Conservation (phyloP, 2,888 invertebrate genomes). For the Cyaniris semiargus region DNA sequence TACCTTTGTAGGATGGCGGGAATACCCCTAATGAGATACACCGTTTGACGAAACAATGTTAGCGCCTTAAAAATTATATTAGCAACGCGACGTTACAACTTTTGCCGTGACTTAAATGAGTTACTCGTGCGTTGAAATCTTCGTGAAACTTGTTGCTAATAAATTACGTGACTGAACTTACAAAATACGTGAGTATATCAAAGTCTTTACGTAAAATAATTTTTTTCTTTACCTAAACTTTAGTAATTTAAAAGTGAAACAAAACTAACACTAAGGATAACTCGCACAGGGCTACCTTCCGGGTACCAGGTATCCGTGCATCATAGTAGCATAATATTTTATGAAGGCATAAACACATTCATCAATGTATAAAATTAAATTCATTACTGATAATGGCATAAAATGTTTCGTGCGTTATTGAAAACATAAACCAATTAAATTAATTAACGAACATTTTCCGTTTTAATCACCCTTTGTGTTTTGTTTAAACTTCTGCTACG, state of each 20-base stretch:
- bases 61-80: conserved; percentile 24
- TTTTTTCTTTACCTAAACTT: too few species aligned
- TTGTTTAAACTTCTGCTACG: background rate
- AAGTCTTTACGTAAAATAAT: too few species aligned
- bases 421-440: conserved; percentile 14
- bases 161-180: background rate
- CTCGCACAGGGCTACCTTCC: too few species aligned
- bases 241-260: background rate
- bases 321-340: background rate
- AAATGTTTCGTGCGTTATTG: background rate
- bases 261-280: background rate
- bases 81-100: conserved; percentile 8
- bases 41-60: conserved; percentile 37
- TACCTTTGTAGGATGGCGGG: conserved; percentile 57
- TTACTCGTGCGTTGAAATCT: background rate
- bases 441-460: background rate
- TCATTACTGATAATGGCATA: background rate
- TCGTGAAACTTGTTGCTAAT: background rate
- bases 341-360: background rate
- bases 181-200: background rate
- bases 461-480: conserved; percentile 3
- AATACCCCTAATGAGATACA: conserved; percentile 65
- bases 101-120: conserved; percentile 15
- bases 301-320: background rate
- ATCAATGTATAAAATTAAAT: background rate